Base-by-base conservation (phyloP, 1,140 invertebrate species). In the Drosophila pseudoananassae region DNA sequence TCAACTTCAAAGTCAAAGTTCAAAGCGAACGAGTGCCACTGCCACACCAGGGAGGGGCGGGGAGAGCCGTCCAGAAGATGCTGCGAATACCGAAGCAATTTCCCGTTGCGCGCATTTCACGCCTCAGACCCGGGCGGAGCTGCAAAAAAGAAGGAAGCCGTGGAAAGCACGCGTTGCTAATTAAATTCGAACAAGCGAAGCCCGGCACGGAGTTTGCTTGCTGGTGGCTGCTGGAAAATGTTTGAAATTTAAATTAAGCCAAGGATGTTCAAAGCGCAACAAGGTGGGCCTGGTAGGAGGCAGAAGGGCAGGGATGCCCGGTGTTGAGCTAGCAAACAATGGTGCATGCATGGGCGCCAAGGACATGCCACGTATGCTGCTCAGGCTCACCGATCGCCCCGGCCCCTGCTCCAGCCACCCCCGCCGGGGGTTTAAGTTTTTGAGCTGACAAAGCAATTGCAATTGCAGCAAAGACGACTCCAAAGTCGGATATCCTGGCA, bases 381-480 rank as follows among this genome's bases (percentile, higher is more conserved):
- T 31, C 27, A 60, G 25, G 25, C 56, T 38, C 64, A 31, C 33
- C 33, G 33, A 31, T 31, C 8, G 31, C 31, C 33, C 33, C 33
- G 0, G 12, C 10, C 33, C 33, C 33, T 36, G 10, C 33, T 10
- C 10, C 31, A 8, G 31, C 10, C 31, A 10, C 33, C 59, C 57
- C 72, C 53, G 80, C 85, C 79, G 77, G 81, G 81, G 87, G 81
- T 77, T 81, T 87, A 87, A 85, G 81, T 85, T 85, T 85, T 87
- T 85, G 83, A 85, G 82, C 82, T 87, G 82, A 88, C 82, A 87
- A 87, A 87, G 82, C 83, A 88, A 76, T 76, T 83, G 82, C 83
- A 87, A 87, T 82, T 87, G 82, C 82, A 87, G 55, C 60, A 38
- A 65, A 45, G 70, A 61, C 52, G 46, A 55, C 46, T 53, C 40